Evolutionary conservation across 2,113 vertebrate genomes (phyloP), one percentile per base, ranked within the genome.

Genomic region (Irena cyanogastra): DNA sequence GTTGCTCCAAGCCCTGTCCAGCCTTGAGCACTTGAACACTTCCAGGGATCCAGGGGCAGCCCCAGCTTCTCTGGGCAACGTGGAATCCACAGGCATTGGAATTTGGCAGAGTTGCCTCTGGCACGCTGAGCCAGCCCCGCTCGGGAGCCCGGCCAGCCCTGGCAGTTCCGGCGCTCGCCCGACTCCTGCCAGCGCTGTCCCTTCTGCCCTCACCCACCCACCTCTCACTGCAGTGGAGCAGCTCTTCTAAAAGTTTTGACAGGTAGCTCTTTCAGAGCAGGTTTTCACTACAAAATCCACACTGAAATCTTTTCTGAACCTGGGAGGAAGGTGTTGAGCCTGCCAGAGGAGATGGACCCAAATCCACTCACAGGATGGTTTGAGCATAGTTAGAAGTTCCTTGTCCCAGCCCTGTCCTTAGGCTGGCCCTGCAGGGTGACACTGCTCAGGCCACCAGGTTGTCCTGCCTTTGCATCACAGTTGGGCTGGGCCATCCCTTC

Each of bases 1-100:
- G 4, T 0, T 45, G 28, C 78, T 60, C 69, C 45, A 13, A 74
- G 15, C 33, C 23, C 30, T 0, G 0, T 56, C 49, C 44, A 45
- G 0, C 77, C 27, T 33, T 21, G 52, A 68, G 17, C 50, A 35
- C 33, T 71, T 26, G 27, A 4, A 18, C 52, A 66, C 61, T 68
- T n/a, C 16, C 45, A 68, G 77, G 69, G 69, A 5, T 66, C 18
- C 69, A 64, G 78, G 53, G 69, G 39, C 60, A 52, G 68, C 59
- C 77, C 33, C 77, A 28, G 60, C 61, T 82, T 60, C 87, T 53
- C 78, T 82, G 78, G 69, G 78, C 61, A 89, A 23, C 87, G 60
- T 78, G 84, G n/a, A 24, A 10, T n/a, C 12, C 0, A 1, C 47
- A 69, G 54, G 12, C 54, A 7, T 16, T 87, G 84, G 84, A 78